phyloP scores from a whole-genome alignment of 2,797 vertebrate species.

The Onychomys arenicola region DNA sequence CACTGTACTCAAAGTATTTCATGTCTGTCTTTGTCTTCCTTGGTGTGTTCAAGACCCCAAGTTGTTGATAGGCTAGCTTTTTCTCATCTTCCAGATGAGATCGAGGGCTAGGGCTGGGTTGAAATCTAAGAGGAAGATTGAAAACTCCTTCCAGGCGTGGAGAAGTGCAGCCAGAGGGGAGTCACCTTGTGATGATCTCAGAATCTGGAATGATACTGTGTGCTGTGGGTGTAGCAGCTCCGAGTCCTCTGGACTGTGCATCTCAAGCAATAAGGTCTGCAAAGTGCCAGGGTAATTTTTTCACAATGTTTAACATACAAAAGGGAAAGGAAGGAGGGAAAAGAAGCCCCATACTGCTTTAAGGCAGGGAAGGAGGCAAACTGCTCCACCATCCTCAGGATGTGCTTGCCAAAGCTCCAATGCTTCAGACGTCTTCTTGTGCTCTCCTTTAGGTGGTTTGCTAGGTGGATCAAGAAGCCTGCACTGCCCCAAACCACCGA shows the following conservation, averaged over 20 bases:
- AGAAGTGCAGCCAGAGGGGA: conserved; percentile 92
- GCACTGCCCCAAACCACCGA: conserved; percentile 95
- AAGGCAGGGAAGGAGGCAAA: conserved; percentile 97
- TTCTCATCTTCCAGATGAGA: conserved; percentile 87
- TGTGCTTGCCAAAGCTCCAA: conserved; percentile 90
- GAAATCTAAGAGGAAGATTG: conserved; percentile 87
- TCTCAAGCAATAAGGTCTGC: conserved; percentile 90
- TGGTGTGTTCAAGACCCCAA: conserved; percentile 85
- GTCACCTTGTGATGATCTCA: conserved; percentile 89
- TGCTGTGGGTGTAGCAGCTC: conserved; percentile 88
- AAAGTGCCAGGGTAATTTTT: conserved; percentile 97
- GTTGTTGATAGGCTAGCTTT: conserved; percentile 86
- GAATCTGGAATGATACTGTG: conserved; percentile 88
- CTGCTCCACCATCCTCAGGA: conserved; percentile 91
- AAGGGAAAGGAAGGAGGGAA: conserved; percentile 87
- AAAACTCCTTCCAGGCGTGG: conserved; percentile 86
- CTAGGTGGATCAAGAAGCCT: conserved; percentile 86
- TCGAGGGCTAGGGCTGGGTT: conserved; percentile 88
- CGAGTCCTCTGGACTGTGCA: conserved; percentile 87
- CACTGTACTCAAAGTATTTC: conserved; percentile 86
- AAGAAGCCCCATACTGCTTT: conserved; percentile 96
- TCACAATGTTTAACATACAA: conserved; percentile 99
- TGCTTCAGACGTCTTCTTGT: conserved; percentile 89
- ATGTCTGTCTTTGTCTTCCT: conserved; percentile 84
- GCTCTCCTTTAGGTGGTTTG: conserved; percentile 90